A percentile compares a stretch with the other conserved stretches of the same genome.
phyloP scores from a whole-genome alignment of 2,888 invertebrate species.

The Hybos culiciformis region DNA sequence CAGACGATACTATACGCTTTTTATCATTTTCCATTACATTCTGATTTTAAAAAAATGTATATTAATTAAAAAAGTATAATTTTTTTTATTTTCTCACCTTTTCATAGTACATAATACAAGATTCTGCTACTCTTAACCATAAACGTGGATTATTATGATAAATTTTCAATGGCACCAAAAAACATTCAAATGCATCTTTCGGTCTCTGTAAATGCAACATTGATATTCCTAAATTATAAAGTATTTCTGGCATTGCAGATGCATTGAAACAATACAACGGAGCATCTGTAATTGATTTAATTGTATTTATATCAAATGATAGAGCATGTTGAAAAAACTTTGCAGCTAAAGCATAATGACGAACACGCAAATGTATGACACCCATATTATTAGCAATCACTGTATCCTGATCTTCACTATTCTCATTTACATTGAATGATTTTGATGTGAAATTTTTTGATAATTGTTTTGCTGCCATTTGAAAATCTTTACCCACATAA shows the following conservation, averaged over 20 bases:
- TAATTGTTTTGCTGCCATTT: conserved; percentile 35
- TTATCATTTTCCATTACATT: conserved; percentile 16
- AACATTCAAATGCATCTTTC: conserved; percentile 78
- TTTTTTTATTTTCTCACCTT: conserved; percentile 26
- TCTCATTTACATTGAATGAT: conserved; percentile 22
- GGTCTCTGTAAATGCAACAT: conserved; percentile 69
- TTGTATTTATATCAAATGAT: conserved; percentile 29
- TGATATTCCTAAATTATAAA: conserved; percentile 44
- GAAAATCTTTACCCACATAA: conserved; percentile 35
- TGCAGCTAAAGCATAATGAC: conserved; percentile 35
- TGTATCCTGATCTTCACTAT: conserved; percentile 8
- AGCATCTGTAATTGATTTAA: conserved; percentile 21
- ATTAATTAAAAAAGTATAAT: neutral
- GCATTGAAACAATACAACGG: conserved; percentile 28
- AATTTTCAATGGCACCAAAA: conserved; percentile 71
- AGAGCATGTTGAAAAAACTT: conserved; percentile 35
- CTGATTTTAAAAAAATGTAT: conserved; percentile 6
- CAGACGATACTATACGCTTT: conserved; percentile 18
- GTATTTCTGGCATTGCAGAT: conserved; percentile 31
- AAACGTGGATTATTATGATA: conserved; percentile 79
- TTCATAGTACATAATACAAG: conserved; percentile 59
- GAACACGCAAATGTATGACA: conserved; percentile 33
- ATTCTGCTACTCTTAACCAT: conserved; percentile 88
- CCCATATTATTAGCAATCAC: conserved; percentile 35
- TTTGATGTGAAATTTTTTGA: conserved; percentile 21